Evolutionary conservation across 2,113 vertebrate species (phyloP).

Genomic region (Hydropotes inermis): DNA sequence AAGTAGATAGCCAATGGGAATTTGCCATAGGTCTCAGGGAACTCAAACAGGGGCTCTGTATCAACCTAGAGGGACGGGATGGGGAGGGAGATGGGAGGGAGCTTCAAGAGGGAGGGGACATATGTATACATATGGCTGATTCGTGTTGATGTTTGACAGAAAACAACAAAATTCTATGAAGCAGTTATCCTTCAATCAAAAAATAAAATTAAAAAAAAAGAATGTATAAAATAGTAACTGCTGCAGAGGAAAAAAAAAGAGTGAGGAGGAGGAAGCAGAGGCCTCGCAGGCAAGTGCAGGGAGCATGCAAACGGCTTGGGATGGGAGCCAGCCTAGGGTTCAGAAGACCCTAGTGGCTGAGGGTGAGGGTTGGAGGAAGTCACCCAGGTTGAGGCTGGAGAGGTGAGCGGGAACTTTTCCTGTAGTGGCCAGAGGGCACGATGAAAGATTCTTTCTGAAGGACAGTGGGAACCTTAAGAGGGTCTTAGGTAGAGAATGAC

Average conservation of each 20-base stretch:
- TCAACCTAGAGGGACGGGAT: background rate
- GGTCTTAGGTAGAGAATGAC: background rate
- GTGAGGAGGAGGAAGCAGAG: background rate
- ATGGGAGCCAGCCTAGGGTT: background rate
- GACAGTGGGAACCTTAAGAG: background rate
- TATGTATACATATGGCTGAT: background rate
- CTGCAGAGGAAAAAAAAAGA: background rate
- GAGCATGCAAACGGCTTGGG: fast-evolving
- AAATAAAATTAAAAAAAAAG: background rate
- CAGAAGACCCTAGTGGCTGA: background rate
- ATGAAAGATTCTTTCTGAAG: background rate
- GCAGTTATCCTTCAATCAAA: background rate
- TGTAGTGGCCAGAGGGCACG: background rate
- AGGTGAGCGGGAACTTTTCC: background rate
- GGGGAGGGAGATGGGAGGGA: background rate
- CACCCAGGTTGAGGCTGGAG: background rate
- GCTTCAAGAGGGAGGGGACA: background rate
- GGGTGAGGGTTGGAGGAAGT: background rate
- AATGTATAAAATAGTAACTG: background rate
- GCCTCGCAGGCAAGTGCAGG: background rate
- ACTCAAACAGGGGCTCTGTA: background rate
- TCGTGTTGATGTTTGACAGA: background rate
- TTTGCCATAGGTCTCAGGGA: background rate
- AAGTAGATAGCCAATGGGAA: background rate
- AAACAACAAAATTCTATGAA: background rate